Evolutionary conservation across 1,140 invertebrate species (phyloP).

Genomic region (Neodiprion lecontei): DNA sequence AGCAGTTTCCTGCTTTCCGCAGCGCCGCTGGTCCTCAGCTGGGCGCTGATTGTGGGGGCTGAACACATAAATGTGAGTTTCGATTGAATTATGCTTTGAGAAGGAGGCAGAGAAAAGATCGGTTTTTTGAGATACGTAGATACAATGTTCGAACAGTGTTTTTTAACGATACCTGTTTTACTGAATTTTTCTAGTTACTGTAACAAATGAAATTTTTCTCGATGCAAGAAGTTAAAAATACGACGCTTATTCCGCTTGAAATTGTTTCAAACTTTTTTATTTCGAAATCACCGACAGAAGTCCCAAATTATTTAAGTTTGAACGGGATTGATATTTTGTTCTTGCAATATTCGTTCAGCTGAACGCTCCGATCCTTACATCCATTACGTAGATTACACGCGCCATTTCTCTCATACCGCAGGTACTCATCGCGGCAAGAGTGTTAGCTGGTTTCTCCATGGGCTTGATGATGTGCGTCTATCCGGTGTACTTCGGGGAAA

Average conservation of each 20-base stretch:
- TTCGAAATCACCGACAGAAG: slow-evolving; percentile 43
- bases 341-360: neutral
- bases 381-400: neutral
- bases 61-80: slow-evolving; percentile 59
- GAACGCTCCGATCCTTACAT: slow-evolving; percentile 16
- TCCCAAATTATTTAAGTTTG: slow-evolving; percentile 16
- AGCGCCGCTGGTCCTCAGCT: slow-evolving; percentile 67
- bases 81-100: neutral
- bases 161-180: no score
- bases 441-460: slow-evolving; percentile 68
- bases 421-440: slow-evolving; percentile 46
- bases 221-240: slow-evolving; percentile 21
- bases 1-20: slow-evolving; percentile 66
- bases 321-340: neutral
- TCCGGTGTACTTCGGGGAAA: slow-evolving; percentile 71
- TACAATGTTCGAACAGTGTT: no score
- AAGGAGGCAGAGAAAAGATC: no score
- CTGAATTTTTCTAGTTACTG: no score
- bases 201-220: no score
- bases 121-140: no score
- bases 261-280: neutral
- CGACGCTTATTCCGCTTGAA: no score
- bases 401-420: slow-evolving; percentile 23
- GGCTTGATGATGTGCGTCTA: slow-evolving; percentile 68
- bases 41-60: slow-evolving; percentile 66